Evolutionary conservation across 2,113 vertebrate genomes (phyloP).

Genomic region (Thomomys bottae): DNA sequence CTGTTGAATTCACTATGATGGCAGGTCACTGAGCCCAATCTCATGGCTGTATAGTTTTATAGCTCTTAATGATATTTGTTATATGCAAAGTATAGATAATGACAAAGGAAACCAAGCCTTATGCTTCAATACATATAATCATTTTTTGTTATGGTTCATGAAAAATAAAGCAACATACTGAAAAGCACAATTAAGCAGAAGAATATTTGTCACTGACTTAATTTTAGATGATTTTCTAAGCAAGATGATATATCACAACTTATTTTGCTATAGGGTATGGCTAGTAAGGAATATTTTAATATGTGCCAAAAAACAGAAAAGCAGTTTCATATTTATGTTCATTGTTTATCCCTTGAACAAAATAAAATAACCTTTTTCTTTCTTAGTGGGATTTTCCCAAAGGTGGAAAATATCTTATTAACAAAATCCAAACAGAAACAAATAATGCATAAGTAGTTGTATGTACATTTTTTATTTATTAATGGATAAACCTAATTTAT

Average conservation of each 20-base stretch:
- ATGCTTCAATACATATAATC: neutral
- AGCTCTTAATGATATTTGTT: constrained; percentile 62
- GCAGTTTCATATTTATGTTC: neutral
- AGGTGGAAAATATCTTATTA: neutral
- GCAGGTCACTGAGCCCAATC: constrained; percentile 57
- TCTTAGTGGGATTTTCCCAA: neutral
- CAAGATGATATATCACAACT: neutral
- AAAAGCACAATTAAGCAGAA: neutral
- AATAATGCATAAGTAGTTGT: neutral
- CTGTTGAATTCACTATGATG: constrained; percentile 37
- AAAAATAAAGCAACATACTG: constrained; percentile 32
- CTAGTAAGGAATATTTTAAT: neutral
- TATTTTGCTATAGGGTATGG: neutral
- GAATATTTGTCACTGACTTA: constrained; percentile 16
- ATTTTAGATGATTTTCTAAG: constrained; percentile 31
- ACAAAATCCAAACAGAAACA: neutral
- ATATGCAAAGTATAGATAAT: constrained; percentile 63
- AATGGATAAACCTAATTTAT: neutral
- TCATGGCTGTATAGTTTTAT: constrained; percentile 68
- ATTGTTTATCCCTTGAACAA: neutral
- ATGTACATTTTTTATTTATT: neutral
- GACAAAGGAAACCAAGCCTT: constrained; percentile 47
- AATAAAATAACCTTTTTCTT: neutral
- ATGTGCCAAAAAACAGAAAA: neutral
- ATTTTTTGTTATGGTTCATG: constrained; percentile 34